Conservation (phyloP, 2,797 vertebrate genomes). For the Brotula barbata region DNA sequence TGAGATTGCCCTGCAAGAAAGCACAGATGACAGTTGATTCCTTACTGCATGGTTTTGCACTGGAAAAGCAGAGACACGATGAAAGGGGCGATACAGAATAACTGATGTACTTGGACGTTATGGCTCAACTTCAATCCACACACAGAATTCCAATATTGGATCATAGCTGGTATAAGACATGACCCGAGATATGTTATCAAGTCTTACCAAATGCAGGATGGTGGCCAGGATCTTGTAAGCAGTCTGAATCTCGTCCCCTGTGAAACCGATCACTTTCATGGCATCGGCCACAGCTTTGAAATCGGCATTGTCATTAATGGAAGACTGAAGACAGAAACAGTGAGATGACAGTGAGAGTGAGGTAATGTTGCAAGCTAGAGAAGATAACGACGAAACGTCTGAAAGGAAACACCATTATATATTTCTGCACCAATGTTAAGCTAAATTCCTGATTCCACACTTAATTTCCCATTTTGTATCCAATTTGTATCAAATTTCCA, state of each 20-base stretch:
- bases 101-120: not conserved
- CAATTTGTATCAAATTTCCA: constrained; percentile 11
- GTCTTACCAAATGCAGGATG: constrained; percentile 93
- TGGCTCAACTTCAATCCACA: not conserved
- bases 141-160: not conserved
- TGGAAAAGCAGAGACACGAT: too few relatives aligned
- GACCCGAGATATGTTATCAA: constrained; percentile 9
- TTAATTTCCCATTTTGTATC: constrained; percentile 1
- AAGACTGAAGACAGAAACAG: constrained; percentile 77
- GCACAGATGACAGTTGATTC: not conserved
- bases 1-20: constrained; percentile 87
- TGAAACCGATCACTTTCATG: constrained; percentile 98
- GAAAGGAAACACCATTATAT: not conserved
- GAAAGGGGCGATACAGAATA: too few relatives aligned
- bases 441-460: not conserved
- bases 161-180: constrained; percentile 3
- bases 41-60: too few relatives aligned
- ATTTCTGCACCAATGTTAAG: not conserved
- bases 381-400: too few relatives aligned
- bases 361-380: too few relatives aligned
- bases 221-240: constrained; percentile 93
- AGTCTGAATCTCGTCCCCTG: constrained; percentile 92
- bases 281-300: constrained; percentile 95
- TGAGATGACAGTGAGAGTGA: too few relatives aligned
- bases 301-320: constrained; percentile 89